Conservation (phyloP, 2,797 vertebrate species). For the Melanotaenia maccullochi region DNA sequence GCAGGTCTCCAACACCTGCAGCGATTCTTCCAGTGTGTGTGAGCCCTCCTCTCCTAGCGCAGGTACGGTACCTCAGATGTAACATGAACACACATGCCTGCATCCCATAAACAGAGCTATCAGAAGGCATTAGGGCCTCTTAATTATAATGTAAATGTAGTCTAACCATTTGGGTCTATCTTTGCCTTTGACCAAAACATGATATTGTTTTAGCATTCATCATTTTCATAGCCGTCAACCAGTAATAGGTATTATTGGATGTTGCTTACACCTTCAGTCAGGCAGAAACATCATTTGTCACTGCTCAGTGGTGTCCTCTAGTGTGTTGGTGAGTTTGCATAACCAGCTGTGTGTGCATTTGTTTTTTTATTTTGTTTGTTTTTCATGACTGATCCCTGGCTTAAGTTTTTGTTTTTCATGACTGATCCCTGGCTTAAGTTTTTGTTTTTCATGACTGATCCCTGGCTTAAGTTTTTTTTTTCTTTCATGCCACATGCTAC, state of each 20-base stretch:
- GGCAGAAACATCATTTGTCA: conserved; percentile 34
- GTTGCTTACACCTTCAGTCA: conserved; percentile 46
- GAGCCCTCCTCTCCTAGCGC: conserved; percentile 94
- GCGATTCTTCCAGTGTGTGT: conserved; percentile 92
- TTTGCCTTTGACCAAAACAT: conserved; percentile 7
- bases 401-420: not conserved
- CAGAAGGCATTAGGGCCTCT: not conserved
- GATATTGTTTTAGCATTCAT: conserved; percentile 67
- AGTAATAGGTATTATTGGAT: conserved; percentile 62
- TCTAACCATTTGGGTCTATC: conserved; percentile 22
- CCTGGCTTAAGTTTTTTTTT: not conserved
- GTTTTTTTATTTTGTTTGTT: not conserved
- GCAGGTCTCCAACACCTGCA: conserved; percentile 93
- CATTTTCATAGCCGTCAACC: conserved; percentile 74
- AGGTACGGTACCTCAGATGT: conserved; percentile 76
- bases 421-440: too few species aligned
- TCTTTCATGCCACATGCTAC: conserved; percentile 5
- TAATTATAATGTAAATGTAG: conserved; percentile 45
- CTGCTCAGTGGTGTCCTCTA: conserved; percentile 4
- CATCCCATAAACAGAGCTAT: conserved; percentile 23
- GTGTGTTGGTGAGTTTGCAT: conserved; percentile 12
- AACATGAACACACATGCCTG: not conserved
- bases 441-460: too few species aligned
- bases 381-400: too few species aligned
- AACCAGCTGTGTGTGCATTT: conserved; percentile 10